Conservation (phyloP, 2,113 vertebrate species). For the Laticauda laticaudata region DNA sequence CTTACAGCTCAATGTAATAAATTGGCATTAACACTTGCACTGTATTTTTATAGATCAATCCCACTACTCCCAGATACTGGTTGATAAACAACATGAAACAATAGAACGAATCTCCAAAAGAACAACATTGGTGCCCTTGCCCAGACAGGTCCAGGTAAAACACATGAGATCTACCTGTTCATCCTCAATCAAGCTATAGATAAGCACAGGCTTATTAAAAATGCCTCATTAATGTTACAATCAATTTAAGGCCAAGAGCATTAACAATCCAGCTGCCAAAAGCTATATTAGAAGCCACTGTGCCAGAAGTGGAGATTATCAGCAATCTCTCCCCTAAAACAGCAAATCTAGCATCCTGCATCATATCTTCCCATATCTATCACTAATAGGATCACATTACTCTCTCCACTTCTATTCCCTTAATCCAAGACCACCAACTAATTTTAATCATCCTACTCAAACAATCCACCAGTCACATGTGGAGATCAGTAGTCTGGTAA, state of each 20-base stretch:
- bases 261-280: neutral
- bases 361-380: neutral
- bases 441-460: neutral
- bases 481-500: neutral
- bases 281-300: neutral
- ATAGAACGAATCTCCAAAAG: neutral
- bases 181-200: neutral
- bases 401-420: neutral
- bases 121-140: neutral
- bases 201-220: neutral
- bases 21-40: neutral
- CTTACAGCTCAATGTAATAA: neutral
- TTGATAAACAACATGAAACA: neutral
- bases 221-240: neutral
- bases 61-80: neutral
- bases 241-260: neutral
- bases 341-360: neutral
- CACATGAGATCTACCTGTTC: neutral
- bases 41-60: neutral
- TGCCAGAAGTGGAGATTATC: neutral
- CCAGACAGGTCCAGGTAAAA: neutral
- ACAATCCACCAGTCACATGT: neutral
- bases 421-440: neutral
- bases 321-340: neutral
- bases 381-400: neutral